Percentiles rank a stretch among this genome's conserved stretches.
Evolutionary conservation across 2,888 invertebrate species (phyloP).

Genomic region (Augiades crinisus): DNA sequence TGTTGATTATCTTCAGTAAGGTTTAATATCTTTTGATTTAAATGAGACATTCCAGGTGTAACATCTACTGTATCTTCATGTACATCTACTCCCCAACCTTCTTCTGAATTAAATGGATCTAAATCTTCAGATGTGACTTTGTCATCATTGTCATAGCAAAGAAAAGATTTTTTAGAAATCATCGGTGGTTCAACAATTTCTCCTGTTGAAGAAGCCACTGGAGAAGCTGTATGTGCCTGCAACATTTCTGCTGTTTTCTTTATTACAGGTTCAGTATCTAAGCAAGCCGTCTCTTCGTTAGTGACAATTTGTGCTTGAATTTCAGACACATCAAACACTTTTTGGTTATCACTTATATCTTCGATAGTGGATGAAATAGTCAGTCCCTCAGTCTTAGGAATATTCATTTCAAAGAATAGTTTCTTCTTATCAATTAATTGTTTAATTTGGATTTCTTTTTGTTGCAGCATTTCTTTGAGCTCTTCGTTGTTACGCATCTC

Average conservation of each 20-base stretch:
- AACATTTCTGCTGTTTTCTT: constrained; percentile 45
- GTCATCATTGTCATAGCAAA: constrained; percentile 65
- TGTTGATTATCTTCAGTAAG: constrained; percentile 81
- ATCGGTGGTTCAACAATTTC: constrained; percentile 60
- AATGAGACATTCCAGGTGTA: constrained; percentile 72
- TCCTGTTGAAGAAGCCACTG: constrained; percentile 30
- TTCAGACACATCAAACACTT: constrained; percentile 47
- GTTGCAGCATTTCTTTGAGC: constrained; percentile 44
- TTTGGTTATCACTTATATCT: constrained; percentile 50
- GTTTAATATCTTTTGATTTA: constrained; percentile 81
- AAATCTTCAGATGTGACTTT: constrained; percentile 35
- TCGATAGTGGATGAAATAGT: constrained; percentile 73
- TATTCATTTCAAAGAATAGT: constrained; percentile 71
- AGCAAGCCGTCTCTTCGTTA: constrained; percentile 37
- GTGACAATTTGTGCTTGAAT: constrained; percentile 71
- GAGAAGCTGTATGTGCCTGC: constrained; percentile 39
- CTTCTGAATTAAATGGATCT: constrained; percentile 71
- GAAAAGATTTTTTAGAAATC: constrained; percentile 77
- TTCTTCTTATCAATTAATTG: constrained; percentile 61
- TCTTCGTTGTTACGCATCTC: constrained; percentile 47
- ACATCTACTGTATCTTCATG: constrained; percentile 52
- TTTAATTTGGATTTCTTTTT: constrained; percentile 62
- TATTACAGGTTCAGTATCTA: constrained; percentile 32
- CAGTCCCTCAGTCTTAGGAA: constrained; percentile 77
- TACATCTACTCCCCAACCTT: constrained; percentile 70